A percentile compares a stretch with the other conserved stretches of the same genome.
These are phyloP conservation scores for Hydractinia echinata DNA, from an alignment of 30 jellyfish, hydroid and myxozoan species.

Conservation along the genomic window DNA sequence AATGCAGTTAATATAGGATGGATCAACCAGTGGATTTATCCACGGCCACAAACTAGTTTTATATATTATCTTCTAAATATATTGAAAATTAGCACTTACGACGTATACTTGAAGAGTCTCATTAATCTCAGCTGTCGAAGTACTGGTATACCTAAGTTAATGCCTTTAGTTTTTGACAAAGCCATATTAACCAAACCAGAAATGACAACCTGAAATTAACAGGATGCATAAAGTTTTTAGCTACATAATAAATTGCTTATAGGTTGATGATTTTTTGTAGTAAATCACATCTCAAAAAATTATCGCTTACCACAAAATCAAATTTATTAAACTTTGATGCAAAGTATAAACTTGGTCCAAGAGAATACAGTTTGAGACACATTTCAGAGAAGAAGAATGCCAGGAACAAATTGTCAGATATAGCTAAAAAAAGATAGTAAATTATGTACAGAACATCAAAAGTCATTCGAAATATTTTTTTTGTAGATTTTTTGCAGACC, in stretches of 20 bases:
- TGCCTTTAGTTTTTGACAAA: background rate
- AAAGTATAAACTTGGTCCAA: conserved; percentile 85
- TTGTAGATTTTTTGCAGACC: too few species aligned
- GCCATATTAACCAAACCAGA: conserved; percentile 15
- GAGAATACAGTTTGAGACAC: conserved; percentile 79
- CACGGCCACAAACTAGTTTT: too few species aligned
- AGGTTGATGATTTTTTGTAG: background rate
- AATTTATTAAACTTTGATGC: conserved; percentile 79
- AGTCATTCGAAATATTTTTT: too few species aligned
- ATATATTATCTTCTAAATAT: too few species aligned
- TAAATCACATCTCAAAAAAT: background rate
- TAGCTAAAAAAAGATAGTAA: conserved; percentile 34
- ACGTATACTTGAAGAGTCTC: conserved; percentile 37
- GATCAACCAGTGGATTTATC: too few species aligned
- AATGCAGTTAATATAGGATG: too few species aligned
- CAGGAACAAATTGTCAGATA: conserved; percentile 75
- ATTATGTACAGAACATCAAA: background rate
- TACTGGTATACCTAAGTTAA: conserved; percentile 39
- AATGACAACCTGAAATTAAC: conserved; percentile 25
- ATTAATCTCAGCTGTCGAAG: conserved; percentile 42
- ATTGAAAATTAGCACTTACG: conserved; percentile 13
- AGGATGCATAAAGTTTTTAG: background rate
- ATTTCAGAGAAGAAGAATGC: conserved; percentile 78
- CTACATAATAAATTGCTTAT: background rate
- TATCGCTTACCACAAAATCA: conserved; percentile 77